These are phyloP conservation scores for Podarcis raffonei DNA, from an alignment of 2,113 vertebrate species.

Conservation along the genomic window DNA sequence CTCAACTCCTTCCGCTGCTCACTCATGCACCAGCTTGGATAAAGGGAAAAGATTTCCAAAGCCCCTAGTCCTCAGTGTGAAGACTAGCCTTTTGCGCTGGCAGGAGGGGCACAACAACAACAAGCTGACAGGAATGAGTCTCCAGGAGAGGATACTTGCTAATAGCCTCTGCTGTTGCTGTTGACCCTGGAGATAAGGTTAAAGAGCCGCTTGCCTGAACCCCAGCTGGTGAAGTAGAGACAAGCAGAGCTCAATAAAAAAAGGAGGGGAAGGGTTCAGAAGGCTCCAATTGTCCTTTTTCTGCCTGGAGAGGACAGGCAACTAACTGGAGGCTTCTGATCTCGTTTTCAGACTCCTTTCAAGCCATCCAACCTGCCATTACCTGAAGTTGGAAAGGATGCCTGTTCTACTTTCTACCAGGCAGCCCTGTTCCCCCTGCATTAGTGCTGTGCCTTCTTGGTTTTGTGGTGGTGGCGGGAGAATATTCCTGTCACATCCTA, in stretches of 20 bases:
- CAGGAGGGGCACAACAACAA: neutral
- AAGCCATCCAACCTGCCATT: neutral
- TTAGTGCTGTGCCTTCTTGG: neutral
- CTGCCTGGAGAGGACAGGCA: too few relatives aligned
- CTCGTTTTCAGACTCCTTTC: neutral
- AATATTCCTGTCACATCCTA: neutral
- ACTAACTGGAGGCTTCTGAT: neutral
- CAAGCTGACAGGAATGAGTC: neutral
- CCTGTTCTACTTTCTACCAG: neutral
- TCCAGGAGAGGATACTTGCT: neutral
- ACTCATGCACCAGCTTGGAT: too few relatives aligned
- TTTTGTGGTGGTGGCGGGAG: neutral
- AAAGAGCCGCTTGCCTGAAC: neutral
- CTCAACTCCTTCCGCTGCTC: neutral
- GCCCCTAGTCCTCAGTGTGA: neutral
- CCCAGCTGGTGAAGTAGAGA: neutral
- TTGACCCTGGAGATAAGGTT: neutral
- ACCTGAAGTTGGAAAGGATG: neutral
- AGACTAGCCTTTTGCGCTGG: neutral
- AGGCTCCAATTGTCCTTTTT: neutral
- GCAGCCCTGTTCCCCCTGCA: neutral
- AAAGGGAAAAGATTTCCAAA: neutral
- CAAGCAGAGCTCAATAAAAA: neutral
- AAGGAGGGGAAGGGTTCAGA: neutral
- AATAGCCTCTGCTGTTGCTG: neutral